phyloP scores from a whole-genome alignment of 2,888 invertebrate species.

The Mesochorus sp. region DNA sequence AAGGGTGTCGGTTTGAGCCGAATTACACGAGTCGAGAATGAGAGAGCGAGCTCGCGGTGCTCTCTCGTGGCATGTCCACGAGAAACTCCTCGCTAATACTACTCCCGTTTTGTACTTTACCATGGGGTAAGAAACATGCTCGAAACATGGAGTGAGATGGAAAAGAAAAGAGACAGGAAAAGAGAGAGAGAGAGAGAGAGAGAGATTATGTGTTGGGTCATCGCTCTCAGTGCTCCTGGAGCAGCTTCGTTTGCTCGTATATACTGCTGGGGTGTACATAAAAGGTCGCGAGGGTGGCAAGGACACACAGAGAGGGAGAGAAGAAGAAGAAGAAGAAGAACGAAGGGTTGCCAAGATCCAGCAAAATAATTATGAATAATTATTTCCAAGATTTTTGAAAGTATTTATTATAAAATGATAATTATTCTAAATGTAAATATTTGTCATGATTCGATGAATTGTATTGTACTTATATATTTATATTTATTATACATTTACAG shows the following conservation, averaged over 20 bases:
- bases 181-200: slow-evolving; percentile 19
- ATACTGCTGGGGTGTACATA: background rate
- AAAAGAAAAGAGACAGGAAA: slow-evolving; percentile 27
- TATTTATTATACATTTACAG: background rate
- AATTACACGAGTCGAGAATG: slow-evolving; percentile 48
- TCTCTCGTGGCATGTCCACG: slow-evolving; percentile 6
- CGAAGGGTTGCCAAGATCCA: background rate
- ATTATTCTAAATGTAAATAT: background rate
- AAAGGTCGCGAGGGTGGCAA: background rate
- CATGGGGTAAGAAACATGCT: slow-evolving; percentile 41
- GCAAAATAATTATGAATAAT: slow-evolving; percentile 26
- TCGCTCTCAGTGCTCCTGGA: background rate
- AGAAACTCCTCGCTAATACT: slow-evolving; percentile 32
- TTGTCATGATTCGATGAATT: background rate
- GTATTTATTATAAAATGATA: background rate
- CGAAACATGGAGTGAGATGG: background rate
- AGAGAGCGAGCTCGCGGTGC: slow-evolving; percentile 31
- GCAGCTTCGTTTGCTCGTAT: background rate
- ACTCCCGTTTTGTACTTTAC: slow-evolving; percentile 42
- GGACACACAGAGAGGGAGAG: no score
- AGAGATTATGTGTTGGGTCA: slow-evolving; percentile 7
- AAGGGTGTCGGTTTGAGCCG: slow-evolving; percentile 55
- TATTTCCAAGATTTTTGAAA: background rate
- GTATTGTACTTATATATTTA: background rate
- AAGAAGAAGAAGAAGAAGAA: background rate